Evolutionary conservation across 1,140 invertebrate species (phyloP).

Genomic region (Formica exsecta): DNA sequence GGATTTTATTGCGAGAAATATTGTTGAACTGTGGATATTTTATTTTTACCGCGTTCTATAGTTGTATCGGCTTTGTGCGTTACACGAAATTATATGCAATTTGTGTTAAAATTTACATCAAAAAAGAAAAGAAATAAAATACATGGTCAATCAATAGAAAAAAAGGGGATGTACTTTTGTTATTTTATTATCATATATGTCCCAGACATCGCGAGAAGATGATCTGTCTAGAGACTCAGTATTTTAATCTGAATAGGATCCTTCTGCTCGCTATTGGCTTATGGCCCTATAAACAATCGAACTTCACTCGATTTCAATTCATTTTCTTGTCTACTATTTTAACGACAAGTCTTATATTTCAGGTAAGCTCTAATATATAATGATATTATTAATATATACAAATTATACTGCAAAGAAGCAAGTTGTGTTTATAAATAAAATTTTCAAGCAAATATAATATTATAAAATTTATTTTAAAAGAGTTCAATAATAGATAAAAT

Average conservation of each 20-base stretch:
- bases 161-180: background rate
- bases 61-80: too few species aligned
- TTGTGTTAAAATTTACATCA: background rate
- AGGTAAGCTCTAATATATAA: too few species aligned
- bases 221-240: background rate
- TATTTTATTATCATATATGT: background rate
- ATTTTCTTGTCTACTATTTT: background rate
- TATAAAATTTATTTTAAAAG: too few species aligned
- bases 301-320: background rate
- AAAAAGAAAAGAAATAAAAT: background rate
- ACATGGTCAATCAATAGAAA: background rate
- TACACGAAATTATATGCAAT: background rate
- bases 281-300: constrained; percentile 15
- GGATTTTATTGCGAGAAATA: too few species aligned
- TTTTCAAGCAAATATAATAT: too few species aligned
- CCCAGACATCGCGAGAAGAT: background rate
- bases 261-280: constrained; percentile 1
- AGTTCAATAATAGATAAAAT: too few species aligned
- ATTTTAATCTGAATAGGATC: background rate
- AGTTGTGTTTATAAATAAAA: too few species aligned
- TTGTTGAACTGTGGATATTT: too few species aligned
- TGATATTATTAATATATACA: too few species aligned
- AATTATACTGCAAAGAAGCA: too few species aligned
- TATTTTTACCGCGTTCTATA: too few species aligned
- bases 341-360: too few species aligned